phyloP scores from a whole-genome alignment of 2,113 vertebrate genomes.

The Periophthalmodon schlosseri region DNA sequence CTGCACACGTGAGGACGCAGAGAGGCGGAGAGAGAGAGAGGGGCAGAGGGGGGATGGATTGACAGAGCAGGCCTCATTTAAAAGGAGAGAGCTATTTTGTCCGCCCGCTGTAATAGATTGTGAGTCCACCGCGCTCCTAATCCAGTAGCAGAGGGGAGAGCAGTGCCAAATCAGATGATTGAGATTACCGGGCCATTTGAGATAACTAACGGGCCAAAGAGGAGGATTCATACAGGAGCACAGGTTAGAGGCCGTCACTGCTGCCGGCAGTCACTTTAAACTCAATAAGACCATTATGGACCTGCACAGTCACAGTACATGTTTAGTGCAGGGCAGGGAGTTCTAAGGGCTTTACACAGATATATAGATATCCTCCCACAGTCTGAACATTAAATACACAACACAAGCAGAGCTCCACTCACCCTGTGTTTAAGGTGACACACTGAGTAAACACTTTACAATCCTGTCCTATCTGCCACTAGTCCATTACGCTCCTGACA shows the following conservation, averaged over 20 bases:
- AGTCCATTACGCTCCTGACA: constrained; percentile 40
- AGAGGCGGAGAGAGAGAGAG: constrained; percentile 21
- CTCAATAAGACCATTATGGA: constrained; percentile 56
- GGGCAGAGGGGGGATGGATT: constrained; percentile 57
- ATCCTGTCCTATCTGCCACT: constrained; percentile 12
- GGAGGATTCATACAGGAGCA: constrained; percentile 43
- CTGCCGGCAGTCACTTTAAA: constrained; percentile 52
- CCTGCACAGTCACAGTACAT: neutral
- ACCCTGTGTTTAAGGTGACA: constrained; percentile 5
- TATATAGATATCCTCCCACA: neutral
- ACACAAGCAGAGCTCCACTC: neutral
- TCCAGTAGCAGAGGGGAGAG: constrained; percentile 63
- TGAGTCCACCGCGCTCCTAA: constrained; percentile 54
- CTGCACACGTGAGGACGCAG: constrained; percentile 44
- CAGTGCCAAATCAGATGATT: constrained; percentile 63
- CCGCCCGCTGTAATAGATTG: constrained; percentile 49
- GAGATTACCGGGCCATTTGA: constrained; percentile 59
- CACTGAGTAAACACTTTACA: constrained; percentile 11
- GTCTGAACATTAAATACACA: neutral
- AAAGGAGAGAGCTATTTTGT: constrained; percentile 60
- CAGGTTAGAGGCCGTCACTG: constrained; percentile 49
- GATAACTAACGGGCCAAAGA: constrained; percentile 50
- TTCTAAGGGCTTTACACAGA: neutral
- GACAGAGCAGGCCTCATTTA: constrained; percentile 59
- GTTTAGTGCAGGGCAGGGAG: neutral